A percentile compares a stretch with the other conserved stretches of the same genome.
Conservation (phyloP, 2,797 vertebrate genomes). For the Sebastes matsubarae region DNA sequence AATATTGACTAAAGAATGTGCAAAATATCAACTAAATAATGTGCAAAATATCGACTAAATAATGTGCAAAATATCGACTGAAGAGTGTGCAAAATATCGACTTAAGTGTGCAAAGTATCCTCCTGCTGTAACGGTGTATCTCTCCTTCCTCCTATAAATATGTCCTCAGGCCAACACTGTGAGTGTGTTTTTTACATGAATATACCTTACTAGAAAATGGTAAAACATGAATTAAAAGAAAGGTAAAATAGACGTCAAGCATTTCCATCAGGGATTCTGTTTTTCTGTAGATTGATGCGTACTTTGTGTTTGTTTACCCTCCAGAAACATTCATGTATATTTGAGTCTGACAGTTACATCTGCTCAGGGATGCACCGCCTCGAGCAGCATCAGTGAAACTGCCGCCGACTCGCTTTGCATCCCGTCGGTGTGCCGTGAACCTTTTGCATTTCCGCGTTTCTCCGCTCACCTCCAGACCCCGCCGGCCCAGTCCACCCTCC, state of each 20-base stretch:
- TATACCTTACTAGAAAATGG: conserved; percentile 22
- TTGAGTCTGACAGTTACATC: conserved; percentile 50
- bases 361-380: conserved; percentile 60
- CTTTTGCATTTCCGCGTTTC: background rate
- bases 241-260: conserved; percentile 13
- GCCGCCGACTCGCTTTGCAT: conserved; percentile 1
- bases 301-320: conserved; percentile 40
- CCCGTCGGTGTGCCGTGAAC: background rate
- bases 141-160: conserved; percentile 15
- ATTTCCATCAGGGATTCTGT: background rate
- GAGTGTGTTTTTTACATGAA: background rate
- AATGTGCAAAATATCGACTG: too few relatives aligned
- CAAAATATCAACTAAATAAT: too few relatives aligned
- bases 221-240: conserved; percentile 50
- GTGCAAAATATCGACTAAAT: too few relatives aligned
- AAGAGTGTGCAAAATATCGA: too few relatives aligned
- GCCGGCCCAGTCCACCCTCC: background rate
- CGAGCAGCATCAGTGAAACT: background rate
- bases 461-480: conserved; percentile 34
- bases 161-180: conserved; percentile 26
- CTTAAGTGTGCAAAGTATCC: background rate
- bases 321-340: conserved; percentile 11
- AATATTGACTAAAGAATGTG: too few relatives aligned
- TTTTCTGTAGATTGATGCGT: background rate
- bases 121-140: conserved; percentile 4